Conservation (phyloP, 53 echinoderm and acorn worm genomes). For the Holothuria scabra region DNA sequence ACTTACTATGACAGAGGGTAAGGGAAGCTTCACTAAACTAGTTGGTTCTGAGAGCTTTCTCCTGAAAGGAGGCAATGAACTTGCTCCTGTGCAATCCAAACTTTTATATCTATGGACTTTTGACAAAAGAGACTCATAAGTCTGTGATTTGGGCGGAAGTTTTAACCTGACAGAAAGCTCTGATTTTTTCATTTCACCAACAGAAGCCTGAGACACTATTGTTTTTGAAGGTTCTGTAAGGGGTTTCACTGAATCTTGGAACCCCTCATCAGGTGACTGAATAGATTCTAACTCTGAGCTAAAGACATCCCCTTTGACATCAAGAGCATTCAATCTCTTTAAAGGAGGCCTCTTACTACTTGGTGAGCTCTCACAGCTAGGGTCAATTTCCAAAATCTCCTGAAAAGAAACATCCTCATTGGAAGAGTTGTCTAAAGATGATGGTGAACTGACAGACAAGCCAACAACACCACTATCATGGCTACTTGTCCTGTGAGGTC, state of each 20-base stretch:
- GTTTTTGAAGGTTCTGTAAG: neutral
- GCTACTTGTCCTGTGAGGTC: slow-evolving; percentile 71
- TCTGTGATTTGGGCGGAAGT: slow-evolving; percentile 27
- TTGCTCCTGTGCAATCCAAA: neutral
- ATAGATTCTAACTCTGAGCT: slow-evolving; percentile 7
- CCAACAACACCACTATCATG: slow-evolving; percentile 88
- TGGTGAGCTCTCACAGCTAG: neutral
- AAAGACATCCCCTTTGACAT: neutral
- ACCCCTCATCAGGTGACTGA: slow-evolving; percentile 91
- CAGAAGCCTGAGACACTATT: neutral
- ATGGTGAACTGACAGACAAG: slow-evolving; percentile 71
- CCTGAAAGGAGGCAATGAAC: neutral
- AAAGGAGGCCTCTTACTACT: slow-evolving; percentile 34
- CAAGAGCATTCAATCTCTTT: neutral
- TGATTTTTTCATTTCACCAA: slow-evolving; percentile 17
- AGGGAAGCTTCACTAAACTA: slow-evolving; percentile 9
- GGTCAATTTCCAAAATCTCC: slow-evolving; percentile 14
- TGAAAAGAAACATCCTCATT: slow-evolving; percentile 64
- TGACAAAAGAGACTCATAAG: slow-evolving; percentile 32
- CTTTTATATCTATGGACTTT: slow-evolving; percentile 30
- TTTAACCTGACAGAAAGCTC: slow-evolving; percentile 41
- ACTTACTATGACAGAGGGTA: slow-evolving; percentile 66
- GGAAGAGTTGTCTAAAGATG: slow-evolving; percentile 57
- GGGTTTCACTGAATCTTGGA: slow-evolving; percentile 58
- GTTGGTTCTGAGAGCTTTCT: slow-evolving; percentile 18